Base-by-base conservation (phyloP, 2,797 vertebrate genomes). In the Melanotaenia trifasciata region DNA sequence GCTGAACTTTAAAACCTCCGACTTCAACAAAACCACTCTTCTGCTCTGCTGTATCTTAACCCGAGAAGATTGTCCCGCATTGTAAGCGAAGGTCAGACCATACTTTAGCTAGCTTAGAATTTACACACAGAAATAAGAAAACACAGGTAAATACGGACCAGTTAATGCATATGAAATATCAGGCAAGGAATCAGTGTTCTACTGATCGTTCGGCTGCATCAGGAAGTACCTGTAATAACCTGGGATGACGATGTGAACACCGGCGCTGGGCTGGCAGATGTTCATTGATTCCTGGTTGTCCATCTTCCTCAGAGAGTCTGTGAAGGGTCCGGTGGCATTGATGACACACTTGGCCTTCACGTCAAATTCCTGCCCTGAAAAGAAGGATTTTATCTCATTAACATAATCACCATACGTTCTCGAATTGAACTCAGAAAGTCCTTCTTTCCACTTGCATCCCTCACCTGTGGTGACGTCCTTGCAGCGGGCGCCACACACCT, bases 261-360 rank as follows among this genome's bases (percentile, higher is more conserved):
- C 98, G 0, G 98, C 98, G 0, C 98, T 99, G 0, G 98, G 96
- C 87, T 99, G 98, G 78, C 98, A 99, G 94, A 99, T 99, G 84
- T 96, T 96, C 0, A 72, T 0, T 0, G 88, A 93, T 0, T 93
- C 56, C 90, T 95, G 84, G 85, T 96, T 92, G 89, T 99, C 98
- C 98, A 99, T 99, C 92, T 96, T 97, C 89, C 98, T 96, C 88
- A 99, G 87, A 0, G 96, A 94, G 91, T 99, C 98, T 1, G 97
- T 99, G 94, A 99, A 99, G 3, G 98, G 98, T 18, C 98, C 98
- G 0, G 98, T 98, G 64, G 98, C 98, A 54, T 99, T 99, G 94
- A 99, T 97, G 87, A 99, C 97, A 81, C 97, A 99, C 86, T 98
- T 99, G 89, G 97, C 97, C 92, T 90, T 96, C 80, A 99, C 95